Evolutionary conservation across 2,888 invertebrate species (phyloP), one percentile per base, ranked within the genome.

Genomic region (Scaptomyza cyrtandrae): DNA sequence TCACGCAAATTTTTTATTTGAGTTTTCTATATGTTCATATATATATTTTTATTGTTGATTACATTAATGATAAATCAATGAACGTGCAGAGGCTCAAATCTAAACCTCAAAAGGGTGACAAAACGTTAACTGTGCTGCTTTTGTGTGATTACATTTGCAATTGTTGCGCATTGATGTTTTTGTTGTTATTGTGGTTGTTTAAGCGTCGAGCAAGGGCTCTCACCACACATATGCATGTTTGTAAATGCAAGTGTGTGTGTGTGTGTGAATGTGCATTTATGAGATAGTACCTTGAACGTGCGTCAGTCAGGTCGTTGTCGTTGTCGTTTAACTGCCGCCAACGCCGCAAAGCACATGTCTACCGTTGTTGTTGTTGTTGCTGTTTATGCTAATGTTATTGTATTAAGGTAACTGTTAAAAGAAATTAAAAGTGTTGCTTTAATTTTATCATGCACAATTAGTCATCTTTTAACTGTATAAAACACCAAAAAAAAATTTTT

Each of bases 251-350:
- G 24, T 24, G 41, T 31, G 29, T 27, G 33, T 64, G 58, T 56
- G 54, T 50, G 44, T 50, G 55, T 43, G 65, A 55, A 16, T 50
- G 48, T 70, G 63, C 78, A 58, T 71, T 69, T 86, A 78, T 88
- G 86, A 85, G 86, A 86, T 86, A 86, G 88, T 86, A 88, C 86
- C 86, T 86, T 86, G 86, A 89, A 88, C 85, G 87, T 85, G 86
- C 86, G 88, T 76, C 86, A 85, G 78, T 61, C 85, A 86, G 86
- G 88, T 78, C 86, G 87, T 85, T 87, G 84, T 75, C 77, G 78
- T 75, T 78, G 78, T 60, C 82, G 76, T 79, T 85, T 78, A 76
- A 71, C 66, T 78, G 78, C 74, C 80, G 72, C 77, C 86, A 71
- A 71, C 74, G 79, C 80, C 65, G 78, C 75, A 66, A 19, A 56